These are phyloP conservation scores for Polyommatus icarus DNA, from an alignment of 2,888 invertebrate species.

Conservation along the genomic window DNA sequence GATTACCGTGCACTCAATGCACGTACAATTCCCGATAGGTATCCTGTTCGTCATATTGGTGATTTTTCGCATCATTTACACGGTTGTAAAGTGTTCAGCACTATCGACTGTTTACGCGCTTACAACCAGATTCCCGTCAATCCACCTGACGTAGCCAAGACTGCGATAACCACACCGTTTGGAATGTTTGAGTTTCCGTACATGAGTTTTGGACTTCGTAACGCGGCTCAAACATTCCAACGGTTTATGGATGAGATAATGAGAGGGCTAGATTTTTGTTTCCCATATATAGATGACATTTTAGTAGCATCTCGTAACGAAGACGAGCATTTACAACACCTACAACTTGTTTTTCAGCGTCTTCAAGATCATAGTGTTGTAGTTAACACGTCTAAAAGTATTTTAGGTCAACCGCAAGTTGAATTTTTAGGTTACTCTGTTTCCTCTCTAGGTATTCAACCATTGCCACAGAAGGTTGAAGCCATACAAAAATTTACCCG, in stretches of 20 bases:
- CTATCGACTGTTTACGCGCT: conserved; percentile 34
- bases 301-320: conserved; percentile 41
- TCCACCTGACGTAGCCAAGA: conserved; percentile 49
- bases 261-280: conserved; percentile 39
- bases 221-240: conserved; percentile 58
- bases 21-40: conserved; percentile 38
- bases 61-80: conserved; percentile 39
- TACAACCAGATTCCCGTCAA: conserved; percentile 45
- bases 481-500: conserved; percentile 28
- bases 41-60: conserved; percentile 37
- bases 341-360: conserved; percentile 38
- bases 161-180: conserved; percentile 50
- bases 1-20: conserved; percentile 40
- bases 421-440: conserved; percentile 33
- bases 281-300: conserved; percentile 51
- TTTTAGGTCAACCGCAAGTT: conserved; percentile 30
- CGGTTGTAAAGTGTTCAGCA: conserved; percentile 36
- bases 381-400: conserved; percentile 32
- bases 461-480: conserved; percentile 21
- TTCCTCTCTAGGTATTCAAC: conserved; percentile 23
- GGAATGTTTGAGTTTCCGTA: conserved; percentile 49
- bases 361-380: conserved; percentile 32
- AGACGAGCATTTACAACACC: conserved; percentile 33
- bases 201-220: conserved; percentile 55
- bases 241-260: conserved; percentile 49